phyloP scores from a whole-genome alignment of 2,797 vertebrate species.

The Artibeus lituratus region DNA sequence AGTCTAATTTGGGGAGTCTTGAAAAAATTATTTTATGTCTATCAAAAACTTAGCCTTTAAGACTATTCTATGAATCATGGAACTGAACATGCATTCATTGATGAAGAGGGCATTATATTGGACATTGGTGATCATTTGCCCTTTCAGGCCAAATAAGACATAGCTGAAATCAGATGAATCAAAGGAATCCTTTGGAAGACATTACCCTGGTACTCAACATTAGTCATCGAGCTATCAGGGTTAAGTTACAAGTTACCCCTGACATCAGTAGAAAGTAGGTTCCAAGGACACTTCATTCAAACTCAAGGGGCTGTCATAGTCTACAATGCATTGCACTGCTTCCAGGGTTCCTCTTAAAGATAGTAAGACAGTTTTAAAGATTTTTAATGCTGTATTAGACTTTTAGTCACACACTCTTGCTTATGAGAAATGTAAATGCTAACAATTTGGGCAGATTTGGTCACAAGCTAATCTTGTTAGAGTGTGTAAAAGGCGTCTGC shows the following conservation, averaged over 20 bases:
- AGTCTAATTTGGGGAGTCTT: neutral
- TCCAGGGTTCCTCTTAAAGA: neutral
- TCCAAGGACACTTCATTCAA: neutral
- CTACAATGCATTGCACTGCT: neutral
- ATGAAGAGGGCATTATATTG: neutral
- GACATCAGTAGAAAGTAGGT: neutral
- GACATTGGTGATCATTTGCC: neutral
- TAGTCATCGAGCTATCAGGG: neutral
- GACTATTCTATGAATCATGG: neutral
- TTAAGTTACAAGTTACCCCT: neutral
- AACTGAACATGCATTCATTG: neutral
- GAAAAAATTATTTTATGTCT: neutral
- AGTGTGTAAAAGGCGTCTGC: neutral
- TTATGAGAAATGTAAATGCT: neutral
- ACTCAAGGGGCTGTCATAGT: neutral
- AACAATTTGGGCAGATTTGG: neutral
- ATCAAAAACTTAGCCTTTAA: neutral
- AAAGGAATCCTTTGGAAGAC: neutral
- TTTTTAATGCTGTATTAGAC: neutral
- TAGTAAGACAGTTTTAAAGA: neutral
- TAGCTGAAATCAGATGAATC: neutral
- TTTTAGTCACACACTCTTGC: conserved; percentile 10
- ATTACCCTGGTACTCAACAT: neutral
- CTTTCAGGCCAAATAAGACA: neutral
- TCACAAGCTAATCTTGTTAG: neutral